Conservation (phyloP, 1,140 invertebrate species). For the Ips nitidus region DNA sequence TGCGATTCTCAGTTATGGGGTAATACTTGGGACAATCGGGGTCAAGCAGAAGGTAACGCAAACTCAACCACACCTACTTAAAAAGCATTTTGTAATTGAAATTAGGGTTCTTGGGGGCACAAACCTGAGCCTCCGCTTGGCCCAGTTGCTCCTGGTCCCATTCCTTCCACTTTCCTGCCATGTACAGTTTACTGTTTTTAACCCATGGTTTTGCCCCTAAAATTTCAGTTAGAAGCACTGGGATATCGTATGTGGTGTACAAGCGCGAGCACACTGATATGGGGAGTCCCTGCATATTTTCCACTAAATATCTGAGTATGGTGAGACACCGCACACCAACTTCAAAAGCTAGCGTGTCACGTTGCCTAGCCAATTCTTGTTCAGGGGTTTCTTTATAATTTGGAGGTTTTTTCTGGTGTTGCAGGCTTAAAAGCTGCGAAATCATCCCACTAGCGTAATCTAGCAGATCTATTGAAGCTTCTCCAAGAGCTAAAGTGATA, state of each 20-base stretch:
- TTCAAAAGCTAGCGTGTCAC: conserved; percentile 66
- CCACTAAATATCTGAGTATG: conserved; percentile 64
- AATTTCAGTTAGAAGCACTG: conserved; percentile 69
- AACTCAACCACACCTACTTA: conserved; percentile 68
- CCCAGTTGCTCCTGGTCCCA: conserved; percentile 58
- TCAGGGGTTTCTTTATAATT: conserved; percentile 51
- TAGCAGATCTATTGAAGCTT: conserved; percentile 71
- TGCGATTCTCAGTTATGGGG: conserved; percentile 67
- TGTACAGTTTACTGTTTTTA: conserved; percentile 58
- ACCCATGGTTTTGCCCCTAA: conserved; percentile 70
- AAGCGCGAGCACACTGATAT: conserved; percentile 64
- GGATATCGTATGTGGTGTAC: conserved; percentile 69
- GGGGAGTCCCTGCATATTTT: conserved; percentile 57
- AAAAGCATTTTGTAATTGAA: not conserved
- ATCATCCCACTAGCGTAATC: conserved; percentile 63
- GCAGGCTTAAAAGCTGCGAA: conserved; percentile 44
- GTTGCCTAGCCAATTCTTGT: conserved; percentile 65
- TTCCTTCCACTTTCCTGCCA: conserved; percentile 64
- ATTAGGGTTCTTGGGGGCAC: not conserved
- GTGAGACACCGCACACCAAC: conserved; percentile 71
- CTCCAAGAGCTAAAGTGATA: conserved; percentile 56
- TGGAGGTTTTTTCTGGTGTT: conserved; percentile 51
- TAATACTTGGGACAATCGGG: conserved; percentile 65
- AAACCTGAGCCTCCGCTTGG: conserved; percentile 62
- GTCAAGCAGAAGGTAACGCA: conserved; percentile 68